A percentile compares a stretch with the other conserved stretches of the same genome.
These are phyloP conservation scores for Achlya flavicornis DNA, from an alignment of 2,888 invertebrate species.

Conservation along the genomic window DNA sequence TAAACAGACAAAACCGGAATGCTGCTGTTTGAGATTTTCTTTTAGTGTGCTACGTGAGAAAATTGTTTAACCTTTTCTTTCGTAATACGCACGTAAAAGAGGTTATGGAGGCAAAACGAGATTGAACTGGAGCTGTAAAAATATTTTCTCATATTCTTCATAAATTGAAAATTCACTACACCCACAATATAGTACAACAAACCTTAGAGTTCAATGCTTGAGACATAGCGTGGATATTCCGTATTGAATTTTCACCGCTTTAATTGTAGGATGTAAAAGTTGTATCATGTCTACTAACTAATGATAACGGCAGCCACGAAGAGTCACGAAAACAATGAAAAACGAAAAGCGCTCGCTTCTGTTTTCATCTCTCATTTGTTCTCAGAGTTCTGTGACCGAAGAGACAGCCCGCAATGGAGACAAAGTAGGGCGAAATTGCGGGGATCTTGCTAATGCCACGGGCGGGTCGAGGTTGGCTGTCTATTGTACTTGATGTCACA, in stretches of 20 bases:
- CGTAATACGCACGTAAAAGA: constrained; percentile 15
- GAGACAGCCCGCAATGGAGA: constrained; percentile 67
- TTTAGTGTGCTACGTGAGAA: constrained; percentile 45
- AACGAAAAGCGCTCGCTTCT: constrained; percentile 53
- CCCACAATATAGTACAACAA: background rate
- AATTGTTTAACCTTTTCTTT: constrained; percentile 41
- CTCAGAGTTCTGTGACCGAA: constrained; percentile 37
- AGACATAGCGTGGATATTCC: constrained; percentile 16
- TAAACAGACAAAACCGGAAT: constrained; percentile 70
- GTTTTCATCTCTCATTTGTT: constrained; percentile 68
- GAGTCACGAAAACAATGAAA: constrained; percentile 64
- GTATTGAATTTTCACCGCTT: constrained; percentile 30
- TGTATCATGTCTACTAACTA: constrained; percentile 36
- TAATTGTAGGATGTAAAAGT: constrained; percentile 39
- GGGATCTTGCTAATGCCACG: constrained; percentile 58
- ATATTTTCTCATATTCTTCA: background rate
- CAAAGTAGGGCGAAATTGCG: constrained; percentile 71
- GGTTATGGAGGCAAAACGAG: constrained; percentile 4
- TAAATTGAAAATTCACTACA: background rate
- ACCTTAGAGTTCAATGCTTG: background rate
- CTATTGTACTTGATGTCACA: constrained; percentile 67
- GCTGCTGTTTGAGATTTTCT: constrained; percentile 57
- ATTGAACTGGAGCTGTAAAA: background rate
- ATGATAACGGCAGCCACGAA: constrained; percentile 37
- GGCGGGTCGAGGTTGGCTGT: constrained; percentile 49